A percentile compares a stretch with the other conserved stretches of the same genome.
These are phyloP conservation scores for Nasonovia ribisnigri DNA, from an alignment of 2,888 invertebrate species.

Conservation along the genomic window DNA sequence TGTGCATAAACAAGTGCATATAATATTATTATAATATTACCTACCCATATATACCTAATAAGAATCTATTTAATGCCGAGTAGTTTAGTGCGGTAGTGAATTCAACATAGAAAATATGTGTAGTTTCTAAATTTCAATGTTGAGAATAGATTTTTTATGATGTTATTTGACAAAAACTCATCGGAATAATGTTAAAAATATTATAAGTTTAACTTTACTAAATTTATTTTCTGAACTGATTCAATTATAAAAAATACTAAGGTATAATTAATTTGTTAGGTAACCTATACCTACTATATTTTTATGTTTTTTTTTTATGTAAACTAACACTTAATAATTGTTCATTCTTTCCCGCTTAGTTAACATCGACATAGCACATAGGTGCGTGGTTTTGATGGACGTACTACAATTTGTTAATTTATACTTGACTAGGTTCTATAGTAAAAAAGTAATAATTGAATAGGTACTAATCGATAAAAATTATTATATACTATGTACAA, in stretches of 20 bases:
- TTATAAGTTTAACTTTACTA: not conserved
- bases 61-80: not conserved
- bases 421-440: not conserved
- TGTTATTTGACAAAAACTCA: not conserved
- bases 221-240: not conserved
- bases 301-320: not conserved
- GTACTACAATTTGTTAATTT: not conserved
- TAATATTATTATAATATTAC: not conserved
- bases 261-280: not conserved
- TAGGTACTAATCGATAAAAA: too few species aligned
- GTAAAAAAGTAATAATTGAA: too few species aligned
- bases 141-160: not conserved
- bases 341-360: not conserved
- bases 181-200: not conserved
- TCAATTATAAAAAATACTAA: not conserved
- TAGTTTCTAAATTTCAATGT: not conserved
- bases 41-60: not conserved
- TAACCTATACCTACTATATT: too few species aligned
- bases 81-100: not conserved
- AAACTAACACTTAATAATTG: not conserved
- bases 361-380: not conserved
- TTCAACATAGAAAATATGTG: not conserved
- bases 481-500: too few species aligned
- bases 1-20: not conserved
- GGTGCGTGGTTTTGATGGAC: not conserved